A percentile compares a stretch with the other conserved stretches of the same genome.
These are phyloP conservation scores for Monodelphis domestica DNA, from an alignment of 2,797 vertebrate genomes.

Conservation along the genomic window DNA sequence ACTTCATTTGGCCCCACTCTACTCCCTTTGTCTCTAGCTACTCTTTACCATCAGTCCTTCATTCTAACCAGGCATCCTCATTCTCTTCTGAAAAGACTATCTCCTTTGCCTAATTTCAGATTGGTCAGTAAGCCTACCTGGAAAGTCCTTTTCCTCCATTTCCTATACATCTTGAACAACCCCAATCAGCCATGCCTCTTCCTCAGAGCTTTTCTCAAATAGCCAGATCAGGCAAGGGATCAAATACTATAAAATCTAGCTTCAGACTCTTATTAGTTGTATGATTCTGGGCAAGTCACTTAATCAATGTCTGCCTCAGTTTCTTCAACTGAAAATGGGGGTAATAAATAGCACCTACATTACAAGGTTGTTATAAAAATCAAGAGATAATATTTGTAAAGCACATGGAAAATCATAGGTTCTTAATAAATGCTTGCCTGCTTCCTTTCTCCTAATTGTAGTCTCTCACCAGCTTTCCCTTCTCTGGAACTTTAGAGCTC, in stretches of 20 bases:
- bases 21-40: neutral
- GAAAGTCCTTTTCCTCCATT: neutral
- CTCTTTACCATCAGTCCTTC: neutral
- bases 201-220: neutral
- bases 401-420: neutral
- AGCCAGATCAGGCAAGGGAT: neutral
- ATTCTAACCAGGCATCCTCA: neutral
- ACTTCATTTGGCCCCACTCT: neutral
- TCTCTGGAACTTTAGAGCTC: neutral
- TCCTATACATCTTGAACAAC: neutral
- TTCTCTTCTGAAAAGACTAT: neutral
- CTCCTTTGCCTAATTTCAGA: neutral
- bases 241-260: neutral
- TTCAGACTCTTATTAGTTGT: neutral
- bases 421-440: neutral
- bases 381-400: neutral
- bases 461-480: neutral
- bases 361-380: neutral
- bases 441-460: neutral
- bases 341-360: neutral
- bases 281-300: neutral
- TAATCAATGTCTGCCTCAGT: neutral
- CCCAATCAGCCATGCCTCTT: neutral
- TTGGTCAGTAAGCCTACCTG: neutral
- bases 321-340: neutral